phyloP scores from a whole-genome alignment of 2,888 invertebrate genomes.

The Meghimatium bilineatum region DNA sequence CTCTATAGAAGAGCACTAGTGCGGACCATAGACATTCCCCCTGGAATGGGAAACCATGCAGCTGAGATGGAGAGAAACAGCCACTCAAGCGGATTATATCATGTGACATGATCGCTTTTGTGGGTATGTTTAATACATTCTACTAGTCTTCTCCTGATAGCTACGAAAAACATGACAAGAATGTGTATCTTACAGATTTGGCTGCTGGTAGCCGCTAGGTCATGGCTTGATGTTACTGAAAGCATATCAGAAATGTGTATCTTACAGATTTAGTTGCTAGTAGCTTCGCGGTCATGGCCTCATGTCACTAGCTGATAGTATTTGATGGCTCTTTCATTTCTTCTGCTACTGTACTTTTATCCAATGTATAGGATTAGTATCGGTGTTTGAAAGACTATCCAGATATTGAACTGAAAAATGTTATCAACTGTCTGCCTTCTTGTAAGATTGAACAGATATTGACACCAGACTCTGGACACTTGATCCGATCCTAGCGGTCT shows the following conservation, averaged over 20 bases:
- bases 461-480: not conserved
- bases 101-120: not conserved
- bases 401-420: not conserved
- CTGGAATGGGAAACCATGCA: not conserved
- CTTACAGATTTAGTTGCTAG: not conserved
- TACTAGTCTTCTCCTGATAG: not conserved
- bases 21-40: not conserved
- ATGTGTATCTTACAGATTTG: conserved; percentile 4
- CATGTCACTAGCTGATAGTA: not conserved
- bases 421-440: not conserved
- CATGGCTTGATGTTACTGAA: too few relatives aligned
- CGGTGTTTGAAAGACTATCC: not conserved
- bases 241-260: conserved; percentile 17
- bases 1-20: not conserved
- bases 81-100: not conserved
- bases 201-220: too few relatives aligned
- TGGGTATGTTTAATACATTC: not conserved
- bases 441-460: not conserved
- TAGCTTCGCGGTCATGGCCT: not conserved
- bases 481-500: not conserved
- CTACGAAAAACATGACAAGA: not conserved
- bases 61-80: not conserved
- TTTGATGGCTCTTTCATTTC: not conserved
- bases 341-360: not conserved
- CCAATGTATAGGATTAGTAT: not conserved